Evolutionary conservation across 2,113 vertebrate genomes (phyloP).

Genomic region (Phainopepla nitens): DNA sequence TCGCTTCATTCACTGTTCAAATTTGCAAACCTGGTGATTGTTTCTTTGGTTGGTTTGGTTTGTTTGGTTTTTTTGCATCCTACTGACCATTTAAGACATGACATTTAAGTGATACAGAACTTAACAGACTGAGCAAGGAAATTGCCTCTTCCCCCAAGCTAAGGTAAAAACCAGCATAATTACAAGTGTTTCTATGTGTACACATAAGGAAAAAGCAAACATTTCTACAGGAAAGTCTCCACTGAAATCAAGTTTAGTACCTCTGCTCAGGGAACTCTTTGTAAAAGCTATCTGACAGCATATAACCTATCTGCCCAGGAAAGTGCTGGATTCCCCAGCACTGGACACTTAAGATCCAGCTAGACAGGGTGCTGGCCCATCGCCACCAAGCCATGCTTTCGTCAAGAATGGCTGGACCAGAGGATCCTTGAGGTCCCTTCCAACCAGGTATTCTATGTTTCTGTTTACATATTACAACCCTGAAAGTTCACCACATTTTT

Average conservation of each 20-base stretch:
- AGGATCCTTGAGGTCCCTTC: background rate
- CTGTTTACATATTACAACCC: background rate
- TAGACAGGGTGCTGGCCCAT: background rate
- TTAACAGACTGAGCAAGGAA: background rate
- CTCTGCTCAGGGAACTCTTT: background rate
- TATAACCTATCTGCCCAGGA: background rate
- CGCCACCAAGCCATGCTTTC: background rate
- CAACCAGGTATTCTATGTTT: background rate
- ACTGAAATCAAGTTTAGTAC: background rate
- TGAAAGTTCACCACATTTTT: background rate
- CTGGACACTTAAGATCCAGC: background rate
- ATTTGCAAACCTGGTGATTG: background rate
- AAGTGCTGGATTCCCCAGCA: rapidly evolving
- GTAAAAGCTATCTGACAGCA: background rate
- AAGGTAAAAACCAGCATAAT: background rate
- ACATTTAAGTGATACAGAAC: background rate
- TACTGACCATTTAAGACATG: background rate
- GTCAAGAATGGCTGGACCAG: background rate
- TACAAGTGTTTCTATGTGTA: background rate
- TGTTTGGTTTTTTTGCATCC: background rate
- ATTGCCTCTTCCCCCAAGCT: rapidly evolving
- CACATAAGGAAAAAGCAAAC: background rate
- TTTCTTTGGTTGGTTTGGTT: background rate
- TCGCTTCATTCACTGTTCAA: background rate
- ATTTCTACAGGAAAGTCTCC: background rate